phyloP scores from a whole-genome alignment of 2,797 vertebrate genomes.

The Danio tinwini region DNA sequence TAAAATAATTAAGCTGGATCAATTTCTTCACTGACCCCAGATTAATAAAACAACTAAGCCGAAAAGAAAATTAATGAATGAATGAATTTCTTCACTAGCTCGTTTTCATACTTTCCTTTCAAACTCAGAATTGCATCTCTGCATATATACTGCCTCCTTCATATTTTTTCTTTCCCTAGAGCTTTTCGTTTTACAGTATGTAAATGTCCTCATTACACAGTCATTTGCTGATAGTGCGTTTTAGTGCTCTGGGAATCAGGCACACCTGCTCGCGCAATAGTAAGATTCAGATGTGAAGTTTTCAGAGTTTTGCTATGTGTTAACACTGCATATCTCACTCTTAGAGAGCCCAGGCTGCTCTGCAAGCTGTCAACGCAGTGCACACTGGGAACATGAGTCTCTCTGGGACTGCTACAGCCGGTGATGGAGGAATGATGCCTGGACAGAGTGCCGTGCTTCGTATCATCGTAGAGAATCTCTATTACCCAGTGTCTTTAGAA shows the following conservation, averaged over 20 bases:
- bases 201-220: slow-evolving; percentile 1
- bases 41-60: too few relatives aligned
- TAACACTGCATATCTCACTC: slow-evolving; percentile 46
- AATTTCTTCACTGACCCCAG: too few relatives aligned
- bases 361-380: slow-evolving; percentile 73
- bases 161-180: slow-evolving; percentile 10
- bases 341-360: slow-evolving; percentile 76
- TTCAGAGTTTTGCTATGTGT: slow-evolving; percentile 31
- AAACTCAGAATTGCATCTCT: background rate
- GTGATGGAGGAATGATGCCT: slow-evolving; percentile 67
- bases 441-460: slow-evolving; percentile 80
- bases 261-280: background rate
- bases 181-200: slow-evolving; percentile 12
- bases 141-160: background rate
- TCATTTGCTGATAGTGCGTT: slow-evolving; percentile 13
- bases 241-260: background rate
- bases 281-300: slow-evolving; percentile 19
- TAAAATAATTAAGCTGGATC: too few relatives aligned
- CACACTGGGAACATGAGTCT: slow-evolving; percentile 70
- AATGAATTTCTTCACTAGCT: background rate
- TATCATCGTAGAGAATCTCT: slow-evolving; percentile 82
- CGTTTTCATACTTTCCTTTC: background rate
- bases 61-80: too few relatives aligned
- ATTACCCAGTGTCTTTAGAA: slow-evolving; percentile 83
- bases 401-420: slow-evolving; percentile 59